Percentiles rank a stretch among this genome's conserved stretches.
Conservation (phyloP, 2,797 vertebrate genomes). For the Miichthys miiuy region DNA sequence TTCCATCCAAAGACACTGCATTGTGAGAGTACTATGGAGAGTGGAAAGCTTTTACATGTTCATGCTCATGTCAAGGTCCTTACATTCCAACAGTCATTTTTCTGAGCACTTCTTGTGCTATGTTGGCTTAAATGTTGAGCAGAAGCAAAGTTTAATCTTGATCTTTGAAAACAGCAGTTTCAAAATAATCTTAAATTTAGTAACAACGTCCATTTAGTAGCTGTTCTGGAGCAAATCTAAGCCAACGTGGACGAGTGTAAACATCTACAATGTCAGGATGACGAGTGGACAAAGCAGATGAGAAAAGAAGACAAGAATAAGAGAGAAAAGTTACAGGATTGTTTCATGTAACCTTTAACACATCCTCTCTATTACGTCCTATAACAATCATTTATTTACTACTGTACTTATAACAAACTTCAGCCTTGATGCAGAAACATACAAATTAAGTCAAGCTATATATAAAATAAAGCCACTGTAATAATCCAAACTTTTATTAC, state of each 20-base stretch:
- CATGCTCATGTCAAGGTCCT: background rate
- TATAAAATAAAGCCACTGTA: slow-evolving; percentile 5
- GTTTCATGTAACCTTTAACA: background rate
- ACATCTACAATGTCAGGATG: background rate
- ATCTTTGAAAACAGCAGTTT: no score
- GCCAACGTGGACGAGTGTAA: background rate
- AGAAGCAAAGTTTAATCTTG: no score
- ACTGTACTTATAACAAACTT: background rate
- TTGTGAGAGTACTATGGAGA: background rate
- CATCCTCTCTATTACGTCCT: background rate
- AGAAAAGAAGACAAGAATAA: no score
- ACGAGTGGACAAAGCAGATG: background rate
- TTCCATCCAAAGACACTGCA: slow-evolving; percentile 3
- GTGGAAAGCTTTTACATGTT: background rate
- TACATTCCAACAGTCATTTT: no score
- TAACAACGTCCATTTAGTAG: background rate
- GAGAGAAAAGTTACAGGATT: background rate
- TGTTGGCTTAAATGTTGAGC: no score
- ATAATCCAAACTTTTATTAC: slow-evolving; percentile 34
- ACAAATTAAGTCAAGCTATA: slow-evolving; percentile 13
- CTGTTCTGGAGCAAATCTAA: background rate
- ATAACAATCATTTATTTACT: background rate
- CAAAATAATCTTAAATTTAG: no score
- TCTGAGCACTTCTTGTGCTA: no score
- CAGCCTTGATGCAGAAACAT: background rate